Base-by-base conservation (phyloP, 1,140 invertebrate species). In the Ceratina australensis region DNA sequence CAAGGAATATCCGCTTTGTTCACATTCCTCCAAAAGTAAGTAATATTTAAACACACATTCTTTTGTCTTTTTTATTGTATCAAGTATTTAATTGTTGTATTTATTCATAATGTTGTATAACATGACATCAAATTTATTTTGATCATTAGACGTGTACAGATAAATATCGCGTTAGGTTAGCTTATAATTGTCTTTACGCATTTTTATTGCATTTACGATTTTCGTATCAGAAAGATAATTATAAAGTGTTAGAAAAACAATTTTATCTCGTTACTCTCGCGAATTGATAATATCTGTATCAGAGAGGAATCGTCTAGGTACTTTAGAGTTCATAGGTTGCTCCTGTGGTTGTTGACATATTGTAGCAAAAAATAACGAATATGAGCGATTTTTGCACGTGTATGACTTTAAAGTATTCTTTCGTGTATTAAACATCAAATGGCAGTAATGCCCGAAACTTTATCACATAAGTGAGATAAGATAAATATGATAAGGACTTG, bases 1-100 rank as follows among this genome's bases (percentile, higher is more conserved):
- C 93, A 12, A 88, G 94, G 74, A 95, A 95, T 73, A 94, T 96
- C 73, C 92, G 95, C 84, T 94, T 93, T 88, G 93, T 96, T 7
- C 95, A 95, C 74, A 93, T 96, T 78, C 95, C 95, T 33, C 92
- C 94, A 77, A 89, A 93, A 77, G 94, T 95, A 86, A 94, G 94
- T 93, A 22, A 15, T 22, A 24, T 52, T 8, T 42, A 26, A 50
- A 24, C 22, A 33, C 15, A 50, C 22, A 1, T 52, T 12, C 33
- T 60, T 8, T 16, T 16, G 0, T 49, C 42, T 1, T 22, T 7
- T 56, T n/a, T 2, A 28, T 42, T 54, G 52, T n/a, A 54, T 54
- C 3, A 54, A 54, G 52, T 54, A 54, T 54, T 54, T 54, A 54
- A 54, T 54, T 54, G 4, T 54, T 18, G 8, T 42, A 42, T 42